Percentiles rank a stretch among this genome's conserved stretches.
Evolutionary conservation across 2,888 invertebrate genomes (phyloP).

Genomic region (Acanthosoma haemorrhoidale): DNA sequence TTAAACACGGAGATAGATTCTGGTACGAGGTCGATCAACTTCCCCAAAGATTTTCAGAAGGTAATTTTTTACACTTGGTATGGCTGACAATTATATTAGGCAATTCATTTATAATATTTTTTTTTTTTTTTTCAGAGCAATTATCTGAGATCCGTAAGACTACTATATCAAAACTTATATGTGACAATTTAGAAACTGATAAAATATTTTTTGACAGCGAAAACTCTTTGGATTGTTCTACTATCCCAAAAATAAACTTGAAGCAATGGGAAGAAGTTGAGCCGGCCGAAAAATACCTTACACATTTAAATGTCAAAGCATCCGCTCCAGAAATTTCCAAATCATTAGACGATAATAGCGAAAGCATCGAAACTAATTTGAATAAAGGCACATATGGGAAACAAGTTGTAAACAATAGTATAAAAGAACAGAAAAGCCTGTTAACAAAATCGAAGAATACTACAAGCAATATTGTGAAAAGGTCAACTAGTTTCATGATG

Average conservation of each 20-base stretch:
- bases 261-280: background rate
- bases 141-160: conserved; percentile 72
- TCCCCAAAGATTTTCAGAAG: conserved; percentile 60
- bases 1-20: conserved; percentile 77
- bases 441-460: background rate
- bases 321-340: no score
- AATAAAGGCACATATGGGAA: background rate
- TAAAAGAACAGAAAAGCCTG: background rate
- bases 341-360: background rate
- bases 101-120: background rate
- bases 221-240: conserved; percentile 61
- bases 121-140: conserved; percentile 55
- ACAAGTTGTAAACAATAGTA: background rate
- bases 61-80: conserved; percentile 47
- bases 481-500: background rate
- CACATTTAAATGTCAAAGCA: no score
- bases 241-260: conserved; percentile 47
- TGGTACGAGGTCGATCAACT: conserved; percentile 76
- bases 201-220: conserved; percentile 36
- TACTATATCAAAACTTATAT: conserved; percentile 66
- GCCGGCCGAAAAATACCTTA: background rate
- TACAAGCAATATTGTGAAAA: background rate
- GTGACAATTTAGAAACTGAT: conserved; percentile 67
- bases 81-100: background rate
- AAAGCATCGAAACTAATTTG: background rate